Percentiles rank a stretch among this genome's conserved stretches.
Evolutionary conservation across 2,113 vertebrate genomes (phyloP).

Genomic region (Podarcis raffonei): DNA sequence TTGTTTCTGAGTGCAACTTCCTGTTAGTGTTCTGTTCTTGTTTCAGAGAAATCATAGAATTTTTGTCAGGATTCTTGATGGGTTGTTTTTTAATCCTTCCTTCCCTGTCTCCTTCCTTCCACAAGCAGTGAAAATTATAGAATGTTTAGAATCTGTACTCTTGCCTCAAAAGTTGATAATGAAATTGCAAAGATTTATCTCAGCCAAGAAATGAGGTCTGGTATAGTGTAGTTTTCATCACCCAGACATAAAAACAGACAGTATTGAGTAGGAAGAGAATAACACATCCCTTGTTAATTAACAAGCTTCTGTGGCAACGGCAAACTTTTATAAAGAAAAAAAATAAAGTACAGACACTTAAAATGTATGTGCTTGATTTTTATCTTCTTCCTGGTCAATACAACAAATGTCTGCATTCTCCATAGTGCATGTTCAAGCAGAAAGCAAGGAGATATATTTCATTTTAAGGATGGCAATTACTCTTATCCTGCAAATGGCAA

Average conservation of each 20-base stretch:
- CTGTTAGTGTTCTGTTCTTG: not conserved
- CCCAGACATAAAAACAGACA: conserved; percentile 41
- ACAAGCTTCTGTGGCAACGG: not conserved
- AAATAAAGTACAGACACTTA: not conserved
- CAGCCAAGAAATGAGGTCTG: conserved; percentile 57
- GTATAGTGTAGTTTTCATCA: conserved; percentile 39
- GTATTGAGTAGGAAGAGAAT: conserved; percentile 32
- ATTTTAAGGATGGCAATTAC: conserved; percentile 16
- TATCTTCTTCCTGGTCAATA: not conserved
- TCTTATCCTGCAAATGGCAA: conserved; percentile 3
- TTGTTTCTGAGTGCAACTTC: not conserved
- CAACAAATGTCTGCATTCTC: not conserved
- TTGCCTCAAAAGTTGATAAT: conserved; percentile 34
- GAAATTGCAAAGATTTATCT: conserved; percentile 46
- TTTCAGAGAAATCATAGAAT: conserved; percentile 3
- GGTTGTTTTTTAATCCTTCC: not conserved
- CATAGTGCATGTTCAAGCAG: not conserved
- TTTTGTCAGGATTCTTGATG: not conserved
- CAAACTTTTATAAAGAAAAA: conserved; percentile 19
- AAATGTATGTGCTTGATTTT: not conserved
- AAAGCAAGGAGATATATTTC: not conserved
- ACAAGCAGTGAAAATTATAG: conserved; percentile 43
- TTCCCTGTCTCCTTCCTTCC: conserved; percentile 37
- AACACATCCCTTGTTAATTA: conserved; percentile 35
- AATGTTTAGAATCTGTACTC: conserved; percentile 58